Evolutionary conservation across 1,140 invertebrate species (phyloP).

Genomic region (Platyscapa corneri): DNA sequence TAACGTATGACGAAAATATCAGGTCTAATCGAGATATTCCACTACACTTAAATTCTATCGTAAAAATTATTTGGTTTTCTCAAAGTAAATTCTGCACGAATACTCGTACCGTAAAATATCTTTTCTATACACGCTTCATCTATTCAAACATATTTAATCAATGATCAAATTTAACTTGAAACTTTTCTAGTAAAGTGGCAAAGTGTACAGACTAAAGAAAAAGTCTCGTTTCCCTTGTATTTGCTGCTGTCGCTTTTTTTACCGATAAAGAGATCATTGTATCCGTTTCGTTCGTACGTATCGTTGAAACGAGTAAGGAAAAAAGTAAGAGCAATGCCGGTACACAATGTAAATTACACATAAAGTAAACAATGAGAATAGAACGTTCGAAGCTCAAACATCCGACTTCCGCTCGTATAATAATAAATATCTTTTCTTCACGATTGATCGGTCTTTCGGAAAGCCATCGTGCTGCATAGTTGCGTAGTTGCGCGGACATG

Average conservation of each 20-base stretch:
- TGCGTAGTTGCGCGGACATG: not conserved
- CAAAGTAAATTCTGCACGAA: not conserved
- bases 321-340: not conserved
- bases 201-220: not conserved
- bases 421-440: not conserved
- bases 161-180: slow-evolving; percentile 53
- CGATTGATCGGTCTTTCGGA: slow-evolving; percentile 1
- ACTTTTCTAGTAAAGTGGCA: slow-evolving; percentile 28
- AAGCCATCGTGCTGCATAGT: not conserved
- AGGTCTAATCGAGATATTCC: not conserved
- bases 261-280: slow-evolving; percentile 31
- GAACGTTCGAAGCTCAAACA: slow-evolving; percentile 25
- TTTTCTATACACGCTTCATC: not conserved
- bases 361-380: slow-evolving; percentile 35
- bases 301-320: not conserved
- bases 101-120: not conserved
- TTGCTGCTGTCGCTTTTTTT: slow-evolving; percentile 16
- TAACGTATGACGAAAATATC: no score
- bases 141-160: slow-evolving; percentile 28
- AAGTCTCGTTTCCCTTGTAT: not conserved
- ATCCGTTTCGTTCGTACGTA: not conserved
- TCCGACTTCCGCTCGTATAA: slow-evolving; percentile 27
- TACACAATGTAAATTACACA: slow-evolving; percentile 41
- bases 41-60: not conserved
- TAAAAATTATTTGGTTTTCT: not conserved